Conservation (phyloP, 2,888 invertebrate genomes). For the Adineta ricciae region DNA sequence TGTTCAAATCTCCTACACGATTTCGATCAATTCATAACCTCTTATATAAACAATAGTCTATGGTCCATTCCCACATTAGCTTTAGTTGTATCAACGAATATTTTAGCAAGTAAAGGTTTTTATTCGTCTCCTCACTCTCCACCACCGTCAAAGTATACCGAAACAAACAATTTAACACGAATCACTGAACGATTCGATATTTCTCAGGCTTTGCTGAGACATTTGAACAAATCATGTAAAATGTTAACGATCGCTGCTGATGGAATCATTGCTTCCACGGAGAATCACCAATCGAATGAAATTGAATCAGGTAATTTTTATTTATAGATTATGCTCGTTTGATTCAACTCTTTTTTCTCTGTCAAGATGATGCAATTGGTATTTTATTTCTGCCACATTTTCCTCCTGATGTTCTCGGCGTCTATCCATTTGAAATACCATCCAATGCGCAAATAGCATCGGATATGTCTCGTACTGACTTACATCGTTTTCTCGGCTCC, state of each 20-base stretch:
- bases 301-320: not conserved
- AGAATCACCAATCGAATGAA: not conserved
- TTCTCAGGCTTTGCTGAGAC: not conserved
- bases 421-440: not conserved
- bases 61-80: not conserved
- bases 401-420: not conserved
- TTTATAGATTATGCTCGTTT: not conserved
- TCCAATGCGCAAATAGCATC: not conserved
- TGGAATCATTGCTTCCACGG: constrained; percentile 36
- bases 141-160: not conserved
- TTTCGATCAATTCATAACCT: not conserved
- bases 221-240: constrained; percentile 37
- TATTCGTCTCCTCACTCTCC: not conserved
- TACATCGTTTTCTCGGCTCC: not conserved
- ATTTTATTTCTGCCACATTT: constrained; percentile 37
- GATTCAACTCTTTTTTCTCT: not conserved
- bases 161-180: not conserved
- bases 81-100: not conserved
- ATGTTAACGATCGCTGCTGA: constrained; percentile 37
- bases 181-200: not conserved
- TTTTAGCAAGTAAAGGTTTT: constrained; percentile 5
- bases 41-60: not conserved
- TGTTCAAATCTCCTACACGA: not conserved
- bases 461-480: not conserved
- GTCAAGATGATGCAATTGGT: constrained; percentile 34